phyloP scores from a whole-genome alignment of 2,797 vertebrate species.

The Hippopotamyrus pictus region DNA sequence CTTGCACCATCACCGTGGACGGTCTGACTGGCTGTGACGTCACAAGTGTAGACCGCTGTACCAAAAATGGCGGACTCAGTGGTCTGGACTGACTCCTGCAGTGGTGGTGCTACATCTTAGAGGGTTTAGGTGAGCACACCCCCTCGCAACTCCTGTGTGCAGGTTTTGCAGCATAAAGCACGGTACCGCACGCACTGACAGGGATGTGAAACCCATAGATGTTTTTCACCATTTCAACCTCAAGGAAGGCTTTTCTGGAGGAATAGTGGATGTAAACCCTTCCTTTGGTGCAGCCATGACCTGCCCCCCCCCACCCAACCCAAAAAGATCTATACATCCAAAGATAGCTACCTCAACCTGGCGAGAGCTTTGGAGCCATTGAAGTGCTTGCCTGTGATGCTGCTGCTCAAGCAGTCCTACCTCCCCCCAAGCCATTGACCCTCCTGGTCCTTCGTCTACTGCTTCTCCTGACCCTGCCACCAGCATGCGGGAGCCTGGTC shows the following conservation, averaged over 20 bases:
- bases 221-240: slow-evolving; percentile 47
- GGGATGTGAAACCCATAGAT: slow-evolving; percentile 34
- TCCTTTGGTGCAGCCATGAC: not conserved
- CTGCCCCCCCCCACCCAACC: slow-evolving; percentile 23
- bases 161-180: slow-evolving; percentile 35
- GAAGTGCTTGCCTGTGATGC: slow-evolving; percentile 29
- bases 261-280: slow-evolving; percentile 33
- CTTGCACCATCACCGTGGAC: not conserved
- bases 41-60: not conserved
- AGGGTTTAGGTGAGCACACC: not conserved
- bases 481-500: slow-evolving; percentile 36
- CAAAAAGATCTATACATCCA: slow-evolving; percentile 51
- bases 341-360: slow-evolving; percentile 64
- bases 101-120: not conserved
- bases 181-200: slow-evolving; percentile 35
- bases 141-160: not conserved
- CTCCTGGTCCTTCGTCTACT: slow-evolving; percentile 43
- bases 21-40: not conserved
- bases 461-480: slow-evolving; percentile 36
- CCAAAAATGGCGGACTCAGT: not conserved
- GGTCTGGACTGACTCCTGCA: not conserved
- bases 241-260: slow-evolving; percentile 39
- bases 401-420: slow-evolving; percentile 50
- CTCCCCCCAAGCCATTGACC: slow-evolving; percentile 46
- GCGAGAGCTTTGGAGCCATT: slow-evolving; percentile 42